phyloP scores from a whole-genome alignment of 2,113 vertebrate genomes.

The Polyodon spathula region DNA sequence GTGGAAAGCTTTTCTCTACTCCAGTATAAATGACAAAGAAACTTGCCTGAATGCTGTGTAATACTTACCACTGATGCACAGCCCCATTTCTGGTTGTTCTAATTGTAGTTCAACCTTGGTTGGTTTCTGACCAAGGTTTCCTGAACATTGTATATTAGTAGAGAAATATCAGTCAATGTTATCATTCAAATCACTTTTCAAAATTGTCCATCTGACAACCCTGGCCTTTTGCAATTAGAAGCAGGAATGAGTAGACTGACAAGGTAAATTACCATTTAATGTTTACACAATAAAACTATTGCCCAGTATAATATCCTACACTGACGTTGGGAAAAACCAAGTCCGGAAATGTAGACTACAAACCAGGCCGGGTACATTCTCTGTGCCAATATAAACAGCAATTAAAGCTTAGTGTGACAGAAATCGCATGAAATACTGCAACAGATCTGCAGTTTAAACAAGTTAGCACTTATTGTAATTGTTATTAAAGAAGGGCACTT shows the following conservation, averaged over 20 bases:
- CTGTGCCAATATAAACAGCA: constrained; percentile 81
- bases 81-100: constrained; percentile 51
- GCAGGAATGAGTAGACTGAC: constrained; percentile 48
- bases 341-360: constrained; percentile 72
- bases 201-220: constrained; percentile 46
- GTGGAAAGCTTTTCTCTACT: too few species aligned
- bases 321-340: constrained; percentile 66
- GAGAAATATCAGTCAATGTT: constrained; percentile 26
- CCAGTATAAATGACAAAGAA: too few species aligned
- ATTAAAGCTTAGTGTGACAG: constrained; percentile 71
- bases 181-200: constrained; percentile 44
- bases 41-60: constrained; percentile 28
- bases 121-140: constrained; percentile 42
- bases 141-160: constrained; percentile 35
- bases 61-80: constrained; percentile 41
- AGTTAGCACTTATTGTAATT: constrained; percentile 75
- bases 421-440: constrained; percentile 71
- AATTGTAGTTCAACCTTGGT: constrained; percentile 41
- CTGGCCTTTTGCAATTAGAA: constrained; percentile 46
- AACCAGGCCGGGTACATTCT: constrained; percentile 59
- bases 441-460: constrained; percentile 60
- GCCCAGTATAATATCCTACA: constrained; percentile 70
- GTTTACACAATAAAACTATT: constrained; percentile 76
- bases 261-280: constrained; percentile 63
- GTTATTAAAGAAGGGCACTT: constrained; percentile 47